Evolutionary conservation across 2,113 vertebrate species (phyloP).

Genomic region (Ictalurus furcatus): DNA sequence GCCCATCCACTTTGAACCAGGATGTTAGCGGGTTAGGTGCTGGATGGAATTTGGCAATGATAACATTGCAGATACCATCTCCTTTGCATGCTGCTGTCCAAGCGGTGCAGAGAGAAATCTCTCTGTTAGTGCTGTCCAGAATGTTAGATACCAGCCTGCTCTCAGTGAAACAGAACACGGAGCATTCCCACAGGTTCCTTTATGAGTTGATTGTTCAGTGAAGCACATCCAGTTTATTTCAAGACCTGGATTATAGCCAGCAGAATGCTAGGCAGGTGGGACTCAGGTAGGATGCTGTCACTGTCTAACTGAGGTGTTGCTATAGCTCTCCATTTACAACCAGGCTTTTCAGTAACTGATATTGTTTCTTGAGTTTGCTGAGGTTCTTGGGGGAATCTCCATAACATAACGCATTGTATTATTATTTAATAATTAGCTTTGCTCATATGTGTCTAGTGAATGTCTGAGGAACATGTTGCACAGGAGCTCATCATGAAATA

Average conservation of each 20-base stretch:
- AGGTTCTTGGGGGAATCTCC: not conserved
- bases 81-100: not conserved
- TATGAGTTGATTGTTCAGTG: not conserved
- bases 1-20: not conserved
- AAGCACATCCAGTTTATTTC: not conserved
- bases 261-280: not conserved
- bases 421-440: not conserved
- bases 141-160: not conserved
- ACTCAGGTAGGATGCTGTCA: not conserved
- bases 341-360: not conserved
- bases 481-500: no score
- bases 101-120: not conserved
- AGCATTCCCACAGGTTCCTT: not conserved
- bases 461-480: not conserved
- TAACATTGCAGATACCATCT: not conserved
- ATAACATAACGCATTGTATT: not conserved
- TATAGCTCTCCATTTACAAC: not conserved
- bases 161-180: not conserved
- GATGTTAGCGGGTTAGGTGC: not conserved
- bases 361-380: not conserved
- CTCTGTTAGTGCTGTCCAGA: constrained; percentile 7
- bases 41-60: not conserved
- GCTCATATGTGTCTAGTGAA: not conserved
- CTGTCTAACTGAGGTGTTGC: not conserved
- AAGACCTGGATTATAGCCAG: not conserved